phyloP scores from a whole-genome alignment of 2,888 invertebrate species.

The Tachina lurida region DNA sequence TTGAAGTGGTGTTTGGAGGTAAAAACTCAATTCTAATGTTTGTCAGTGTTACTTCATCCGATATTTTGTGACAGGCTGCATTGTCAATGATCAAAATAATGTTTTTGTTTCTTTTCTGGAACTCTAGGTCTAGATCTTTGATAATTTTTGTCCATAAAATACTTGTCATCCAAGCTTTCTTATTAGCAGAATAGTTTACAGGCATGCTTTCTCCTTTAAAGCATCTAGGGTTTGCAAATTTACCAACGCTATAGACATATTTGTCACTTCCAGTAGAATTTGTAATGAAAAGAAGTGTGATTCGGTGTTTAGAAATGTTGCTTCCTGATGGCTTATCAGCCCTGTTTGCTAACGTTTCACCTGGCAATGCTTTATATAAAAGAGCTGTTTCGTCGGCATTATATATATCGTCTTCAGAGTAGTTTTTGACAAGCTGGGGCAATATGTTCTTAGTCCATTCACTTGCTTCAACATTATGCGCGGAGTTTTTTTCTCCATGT shows the following conservation, averaged over 20 bases:
- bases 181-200: no score
- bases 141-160: no score
- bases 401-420: slow-evolving; percentile 15
- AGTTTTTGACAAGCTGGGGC: neutral
- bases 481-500: no score
- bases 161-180: neutral
- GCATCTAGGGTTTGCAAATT: neutral
- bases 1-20: slow-evolving; percentile 1
- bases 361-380: slow-evolving; percentile 8
- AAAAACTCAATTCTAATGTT: slow-evolving; percentile 1
- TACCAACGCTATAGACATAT: slow-evolving; percentile 1
- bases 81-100: neutral
- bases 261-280: slow-evolving; percentile 21
- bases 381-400: slow-evolving; percentile 7
- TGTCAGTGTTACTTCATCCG: neutral
- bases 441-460: slow-evolving; percentile 20
- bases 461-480: slow-evolving; percentile 12
- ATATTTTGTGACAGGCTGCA: slow-evolving; percentile 6
- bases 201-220: no score
- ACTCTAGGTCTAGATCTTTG: neutral
- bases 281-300: slow-evolving; percentile 18
- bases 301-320: slow-evolving; percentile 13
- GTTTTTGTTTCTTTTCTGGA: neutral
- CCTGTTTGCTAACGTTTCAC: neutral
- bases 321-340: no score